A percentile compares a stretch with the other conserved stretches of the same genome.
These are phyloP conservation scores for Bombus confusus DNA, from an alignment of 1,140 invertebrate genomes.

Conservation along the genomic window DNA sequence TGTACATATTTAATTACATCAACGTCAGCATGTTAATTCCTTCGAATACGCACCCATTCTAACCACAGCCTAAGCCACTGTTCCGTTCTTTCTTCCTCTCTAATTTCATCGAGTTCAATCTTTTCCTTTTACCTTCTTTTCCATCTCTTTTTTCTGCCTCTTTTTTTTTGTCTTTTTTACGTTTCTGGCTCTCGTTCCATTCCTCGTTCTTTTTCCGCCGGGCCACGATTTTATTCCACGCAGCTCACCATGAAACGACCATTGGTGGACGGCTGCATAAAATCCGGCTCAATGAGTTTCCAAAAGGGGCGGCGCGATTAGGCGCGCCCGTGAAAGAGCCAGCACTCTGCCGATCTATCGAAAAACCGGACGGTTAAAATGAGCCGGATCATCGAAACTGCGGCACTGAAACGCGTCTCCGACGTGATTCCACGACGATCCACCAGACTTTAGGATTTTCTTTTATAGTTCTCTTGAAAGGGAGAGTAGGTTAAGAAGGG, in stretches of 20 bases:
- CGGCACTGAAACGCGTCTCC: neutral
- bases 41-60: too few relatives aligned
- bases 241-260: conserved; percentile 32
- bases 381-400: conserved; percentile 17
- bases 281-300: conserved; percentile 49
- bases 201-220: too few relatives aligned
- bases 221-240: conserved; percentile 12
- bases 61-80: neutral
- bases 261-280: conserved; percentile 28
- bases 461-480: neutral
- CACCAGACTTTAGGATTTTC: neutral
- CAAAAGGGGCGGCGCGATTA: conserved; percentile 33
- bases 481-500: neutral
- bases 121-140: neutral
- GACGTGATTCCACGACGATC: neutral
- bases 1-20: too few relatives aligned
- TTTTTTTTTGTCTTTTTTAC: too few relatives aligned
- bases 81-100: too few relatives aligned
- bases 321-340: conserved; percentile 1
- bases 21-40: too few relatives aligned
- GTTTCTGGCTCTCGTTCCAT: neutral
- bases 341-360: conserved; percentile 16
- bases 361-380: neutral
- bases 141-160: too few relatives aligned
- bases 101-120: neutral